phyloP scores from a whole-genome alignment of 2,113 vertebrate species.

The Vireo altiloquus region DNA sequence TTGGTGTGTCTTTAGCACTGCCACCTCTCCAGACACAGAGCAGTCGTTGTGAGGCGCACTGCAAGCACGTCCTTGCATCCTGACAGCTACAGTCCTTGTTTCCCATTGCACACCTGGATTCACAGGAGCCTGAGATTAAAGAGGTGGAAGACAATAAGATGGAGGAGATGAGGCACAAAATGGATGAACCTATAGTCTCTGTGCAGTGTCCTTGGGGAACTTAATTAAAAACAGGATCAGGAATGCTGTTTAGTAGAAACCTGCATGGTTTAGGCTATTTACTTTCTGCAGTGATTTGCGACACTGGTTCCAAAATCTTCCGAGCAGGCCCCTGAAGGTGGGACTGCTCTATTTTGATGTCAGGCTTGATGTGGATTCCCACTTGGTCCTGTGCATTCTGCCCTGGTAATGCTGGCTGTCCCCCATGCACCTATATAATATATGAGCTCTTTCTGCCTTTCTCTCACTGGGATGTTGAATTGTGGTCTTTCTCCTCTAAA shows the following conservation, averaged over 20 bases:
- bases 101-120: neutral
- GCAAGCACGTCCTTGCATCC: rapidly evolving
- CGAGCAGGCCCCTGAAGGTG: neutral
- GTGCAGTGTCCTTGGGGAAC: neutral
- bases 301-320: neutral
- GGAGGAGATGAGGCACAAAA: neutral
- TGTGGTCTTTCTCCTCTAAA: neutral
- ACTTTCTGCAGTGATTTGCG: neutral
- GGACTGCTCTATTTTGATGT: neutral
- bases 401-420: neutral
- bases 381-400: neutral
- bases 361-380: neutral
- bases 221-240: neutral
- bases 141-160: neutral
- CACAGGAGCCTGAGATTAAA: neutral
- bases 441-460: neutral
- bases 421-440: neutral
- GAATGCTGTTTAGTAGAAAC: neutral
- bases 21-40: neutral
- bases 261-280: neutral
- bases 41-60: rapidly evolving
- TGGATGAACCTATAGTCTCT: neutral
- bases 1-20: neutral
- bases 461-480: neutral
- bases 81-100: neutral